These are phyloP conservation scores for Lerema accius DNA, from an alignment of 1,140 invertebrate genomes.

Conservation along the genomic window DNA sequence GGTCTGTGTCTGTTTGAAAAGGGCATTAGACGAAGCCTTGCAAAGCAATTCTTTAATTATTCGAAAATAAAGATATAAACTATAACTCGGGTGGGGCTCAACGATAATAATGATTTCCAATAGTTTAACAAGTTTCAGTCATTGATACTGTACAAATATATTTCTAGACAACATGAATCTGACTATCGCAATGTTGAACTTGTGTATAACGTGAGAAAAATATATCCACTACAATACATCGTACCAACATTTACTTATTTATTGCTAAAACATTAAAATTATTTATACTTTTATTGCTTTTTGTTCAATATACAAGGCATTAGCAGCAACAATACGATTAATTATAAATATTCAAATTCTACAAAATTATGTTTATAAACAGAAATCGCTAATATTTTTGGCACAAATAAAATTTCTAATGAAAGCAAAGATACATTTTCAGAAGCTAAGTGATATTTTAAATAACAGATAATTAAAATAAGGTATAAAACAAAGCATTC, in stretches of 20 bases:
- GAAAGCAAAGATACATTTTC: no score
- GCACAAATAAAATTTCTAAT: background rate
- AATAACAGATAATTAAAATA: no score
- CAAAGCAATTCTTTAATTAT: no score
- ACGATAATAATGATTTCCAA: background rate
- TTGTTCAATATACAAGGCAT: background rate
- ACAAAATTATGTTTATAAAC: no score
- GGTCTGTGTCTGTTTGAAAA: no score
- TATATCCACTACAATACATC: background rate
- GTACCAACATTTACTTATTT: constrained; percentile 13
- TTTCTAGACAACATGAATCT: background rate
- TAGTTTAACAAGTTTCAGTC: background rate
- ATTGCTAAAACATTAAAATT: constrained; percentile 14
- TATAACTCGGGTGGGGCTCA: background rate
- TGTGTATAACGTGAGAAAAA: constrained; percentile 9
- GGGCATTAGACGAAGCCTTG: no score
- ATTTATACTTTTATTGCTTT: constrained; percentile 4
- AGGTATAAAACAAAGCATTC: no score
- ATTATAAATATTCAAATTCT: background rate
- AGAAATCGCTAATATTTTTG: background rate
- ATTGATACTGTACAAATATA: background rate
- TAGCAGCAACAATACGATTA: background rate
- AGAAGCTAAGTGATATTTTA: no score
- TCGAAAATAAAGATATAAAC: background rate
- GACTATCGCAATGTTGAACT: background rate